Evolutionary conservation across 2,113 vertebrate species (phyloP).

Genomic region (Macroglossus sobrinus): DNA sequence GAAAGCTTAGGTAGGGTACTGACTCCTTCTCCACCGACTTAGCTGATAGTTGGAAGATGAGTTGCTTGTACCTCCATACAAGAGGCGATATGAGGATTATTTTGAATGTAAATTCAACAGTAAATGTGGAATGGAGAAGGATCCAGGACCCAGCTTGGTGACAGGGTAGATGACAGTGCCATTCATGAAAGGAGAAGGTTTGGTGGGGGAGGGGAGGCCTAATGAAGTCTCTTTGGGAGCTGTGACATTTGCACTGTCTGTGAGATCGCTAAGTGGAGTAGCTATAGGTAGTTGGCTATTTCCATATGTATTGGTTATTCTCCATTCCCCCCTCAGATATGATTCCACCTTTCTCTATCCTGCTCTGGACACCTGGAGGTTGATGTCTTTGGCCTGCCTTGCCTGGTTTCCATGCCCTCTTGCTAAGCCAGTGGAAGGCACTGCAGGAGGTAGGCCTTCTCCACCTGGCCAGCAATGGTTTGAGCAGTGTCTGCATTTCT

Average conservation of each 20-base stretch:
- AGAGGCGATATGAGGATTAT: not conserved
- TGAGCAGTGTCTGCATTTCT: not conserved
- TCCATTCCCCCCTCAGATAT: not conserved
- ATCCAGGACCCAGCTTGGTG: not conserved
- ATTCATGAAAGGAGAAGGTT: not conserved
- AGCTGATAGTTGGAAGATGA: no score
- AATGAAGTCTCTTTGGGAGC: not conserved
- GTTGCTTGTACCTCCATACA: not conserved
- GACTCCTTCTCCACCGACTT: no score
- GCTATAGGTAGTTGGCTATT: not conserved
- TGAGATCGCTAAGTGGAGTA: not conserved
- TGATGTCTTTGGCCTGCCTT: accelerated
- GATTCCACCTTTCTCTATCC: not conserved
- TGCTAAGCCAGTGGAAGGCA: not conserved
- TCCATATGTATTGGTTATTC: not conserved
- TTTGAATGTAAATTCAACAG: not conserved
- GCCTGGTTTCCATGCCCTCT: not conserved
- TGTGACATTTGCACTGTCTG: accelerated
- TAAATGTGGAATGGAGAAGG: not conserved
- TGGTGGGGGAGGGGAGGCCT: no score
- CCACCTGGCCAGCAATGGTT: not conserved
- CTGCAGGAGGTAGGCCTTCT: not conserved
- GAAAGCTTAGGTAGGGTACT: not conserved
- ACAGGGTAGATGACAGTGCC: not conserved
- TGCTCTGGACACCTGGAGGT: not conserved